Evolutionary conservation across 2,797 vertebrate species (phyloP).

Genomic region (Ispidina lecontei): DNA sequence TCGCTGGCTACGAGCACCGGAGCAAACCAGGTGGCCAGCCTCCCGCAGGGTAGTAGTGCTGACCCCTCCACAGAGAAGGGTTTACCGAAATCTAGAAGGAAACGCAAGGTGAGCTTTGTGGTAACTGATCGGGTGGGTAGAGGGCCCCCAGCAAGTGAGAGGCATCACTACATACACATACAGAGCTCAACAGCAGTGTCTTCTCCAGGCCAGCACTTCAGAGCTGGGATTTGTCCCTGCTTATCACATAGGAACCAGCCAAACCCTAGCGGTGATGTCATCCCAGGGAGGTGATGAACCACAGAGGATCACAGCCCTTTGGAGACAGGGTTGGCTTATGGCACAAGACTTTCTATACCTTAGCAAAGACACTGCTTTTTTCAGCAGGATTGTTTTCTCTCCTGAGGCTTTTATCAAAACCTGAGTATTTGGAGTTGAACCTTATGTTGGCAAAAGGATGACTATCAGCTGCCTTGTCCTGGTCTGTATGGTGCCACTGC

Average conservation of each 20-base stretch:
- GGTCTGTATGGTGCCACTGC: background rate
- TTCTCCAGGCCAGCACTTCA: background rate
- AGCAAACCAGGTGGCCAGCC: slow-evolving; percentile 76
- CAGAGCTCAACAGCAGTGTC: background rate
- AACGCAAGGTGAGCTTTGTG: slow-evolving; percentile 87
- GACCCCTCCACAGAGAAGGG: slow-evolving; percentile 72
- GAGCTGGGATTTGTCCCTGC: background rate
- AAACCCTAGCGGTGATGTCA: background rate
- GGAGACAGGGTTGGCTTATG: rapidly evolving
- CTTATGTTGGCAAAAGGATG: background rate
- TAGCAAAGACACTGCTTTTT: background rate
- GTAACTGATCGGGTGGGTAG: rapidly evolving
- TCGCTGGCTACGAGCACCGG: slow-evolving; percentile 61
- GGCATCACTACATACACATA: rapidly evolving
- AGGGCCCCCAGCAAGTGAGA: background rate
- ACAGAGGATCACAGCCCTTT: background rate
- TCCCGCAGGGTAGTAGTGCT: slow-evolving; percentile 67
- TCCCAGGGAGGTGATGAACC: background rate
- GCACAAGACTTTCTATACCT: background rate
- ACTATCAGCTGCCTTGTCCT: background rate
- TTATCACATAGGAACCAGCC: rapidly evolving
- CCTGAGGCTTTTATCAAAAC: background rate
- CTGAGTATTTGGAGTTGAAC: background rate
- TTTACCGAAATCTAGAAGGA: slow-evolving; percentile 86
- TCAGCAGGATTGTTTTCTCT: background rate